phyloP scores from a whole-genome alignment of 2,113 vertebrate genomes.

The Heptranchias perlo region DNA sequence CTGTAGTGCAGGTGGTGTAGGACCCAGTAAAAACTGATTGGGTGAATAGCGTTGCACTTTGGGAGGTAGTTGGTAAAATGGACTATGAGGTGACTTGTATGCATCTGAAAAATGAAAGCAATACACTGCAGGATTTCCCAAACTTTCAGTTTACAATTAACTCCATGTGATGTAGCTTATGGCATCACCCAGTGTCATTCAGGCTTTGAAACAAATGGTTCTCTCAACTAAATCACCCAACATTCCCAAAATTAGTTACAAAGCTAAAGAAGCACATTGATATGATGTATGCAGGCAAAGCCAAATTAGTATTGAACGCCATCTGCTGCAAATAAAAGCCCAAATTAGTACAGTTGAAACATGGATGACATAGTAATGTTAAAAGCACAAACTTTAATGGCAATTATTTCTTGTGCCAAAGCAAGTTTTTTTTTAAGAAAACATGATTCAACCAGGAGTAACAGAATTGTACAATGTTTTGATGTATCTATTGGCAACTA shows the following conservation, averaged over 20 bases:
- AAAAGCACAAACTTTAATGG: not conserved
- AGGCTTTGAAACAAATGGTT: not conserved
- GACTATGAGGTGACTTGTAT: slow-evolving; percentile 88
- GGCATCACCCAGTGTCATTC: not conserved
- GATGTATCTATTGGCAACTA: not conserved
- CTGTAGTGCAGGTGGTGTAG: slow-evolving; percentile 86
- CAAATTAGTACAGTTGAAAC: not conserved
- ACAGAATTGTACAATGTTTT: not conserved
- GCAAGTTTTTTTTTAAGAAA: not conserved
- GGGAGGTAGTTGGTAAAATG: slow-evolving; percentile 97
- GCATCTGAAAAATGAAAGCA: slow-evolving; percentile 60
- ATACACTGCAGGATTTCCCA: not conserved
- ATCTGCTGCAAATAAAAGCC: not conserved
- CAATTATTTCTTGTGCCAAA: not conserved
- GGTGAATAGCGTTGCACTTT: slow-evolving; percentile 85
- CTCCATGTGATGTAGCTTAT: not conserved
- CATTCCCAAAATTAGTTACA: not conserved
- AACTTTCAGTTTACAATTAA: not conserved
- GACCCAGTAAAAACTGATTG: slow-evolving; percentile 79
- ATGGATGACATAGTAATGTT: not conserved
- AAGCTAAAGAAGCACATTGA: not conserved
- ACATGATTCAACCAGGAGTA: not conserved
- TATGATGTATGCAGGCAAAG: not conserved
- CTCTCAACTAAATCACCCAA: not conserved
- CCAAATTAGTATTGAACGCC: not conserved